phyloP scores from a whole-genome alignment of 2,797 vertebrate genomes.

The Oryzias sinensis region DNA sequence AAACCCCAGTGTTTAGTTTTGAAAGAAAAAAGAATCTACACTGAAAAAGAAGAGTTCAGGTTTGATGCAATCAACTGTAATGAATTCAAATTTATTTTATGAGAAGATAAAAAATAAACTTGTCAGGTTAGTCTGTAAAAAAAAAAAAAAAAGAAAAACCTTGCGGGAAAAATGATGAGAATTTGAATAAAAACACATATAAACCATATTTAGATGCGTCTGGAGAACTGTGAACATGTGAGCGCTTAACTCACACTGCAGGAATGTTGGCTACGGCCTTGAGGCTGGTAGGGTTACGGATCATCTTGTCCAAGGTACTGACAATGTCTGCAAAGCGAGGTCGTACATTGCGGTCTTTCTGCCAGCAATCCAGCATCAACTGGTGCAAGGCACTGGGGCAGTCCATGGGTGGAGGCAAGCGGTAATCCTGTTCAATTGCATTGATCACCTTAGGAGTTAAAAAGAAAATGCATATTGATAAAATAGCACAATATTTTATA shows the following conservation, averaged over 20 bases:
- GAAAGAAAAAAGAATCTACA: conserved; percentile 1
- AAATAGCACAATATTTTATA: no score
- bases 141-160: conserved; percentile 12
- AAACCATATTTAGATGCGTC: conserved; percentile 10
- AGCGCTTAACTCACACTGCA: conserved; percentile 86
- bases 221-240: no score
- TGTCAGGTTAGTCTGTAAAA: conserved; percentile 8
- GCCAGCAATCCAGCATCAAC: conserved; percentile 99
- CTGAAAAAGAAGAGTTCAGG: conserved; percentile 26
- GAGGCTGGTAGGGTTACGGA: conserved; percentile 96
- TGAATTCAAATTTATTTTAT: conserved; percentile 50
- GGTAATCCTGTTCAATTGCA: conserved; percentile 97
- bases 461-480: no score
- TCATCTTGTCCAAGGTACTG: conserved; percentile 98
- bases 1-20: conserved; percentile 4
- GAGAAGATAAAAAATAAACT: conserved; percentile 27
- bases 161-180: conserved; percentile 4
- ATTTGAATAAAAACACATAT: conserved; percentile 16
- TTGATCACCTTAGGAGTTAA: conserved; percentile 87
- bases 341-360: conserved; percentile 96
- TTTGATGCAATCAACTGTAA: conserved; percentile 59
- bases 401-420: conserved; percentile 97
- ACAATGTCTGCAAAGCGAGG: conserved; percentile 96
- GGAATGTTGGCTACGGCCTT: conserved; percentile 97
- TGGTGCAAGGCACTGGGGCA: conserved; percentile 96